Conservation (phyloP, 2,888 invertebrate genomes). For the Ypsolopha sequella region DNA sequence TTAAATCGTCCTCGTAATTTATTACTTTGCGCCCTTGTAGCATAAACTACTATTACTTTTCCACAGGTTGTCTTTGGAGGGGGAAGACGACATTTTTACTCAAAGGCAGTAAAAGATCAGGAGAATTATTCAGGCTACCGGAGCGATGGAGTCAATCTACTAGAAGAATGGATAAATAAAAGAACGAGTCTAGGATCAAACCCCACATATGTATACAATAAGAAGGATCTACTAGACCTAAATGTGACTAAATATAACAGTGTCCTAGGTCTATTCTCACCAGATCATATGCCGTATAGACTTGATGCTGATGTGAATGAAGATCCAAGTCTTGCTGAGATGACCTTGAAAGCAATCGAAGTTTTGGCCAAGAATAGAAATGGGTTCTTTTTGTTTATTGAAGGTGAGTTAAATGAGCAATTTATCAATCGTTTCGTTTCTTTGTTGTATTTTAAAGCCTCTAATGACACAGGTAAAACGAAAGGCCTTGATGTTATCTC, state of each 20-base stretch:
- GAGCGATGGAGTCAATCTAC: conserved; percentile 74
- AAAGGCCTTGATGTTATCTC: too few relatives aligned
- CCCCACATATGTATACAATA: conserved; percentile 69
- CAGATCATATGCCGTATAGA: conserved; percentile 78
- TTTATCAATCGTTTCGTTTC: background rate
- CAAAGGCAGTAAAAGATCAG: conserved; percentile 58
- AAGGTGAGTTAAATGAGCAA: conserved; percentile 49
- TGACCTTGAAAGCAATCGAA: conserved; percentile 83
- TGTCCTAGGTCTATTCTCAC: conserved; percentile 74
- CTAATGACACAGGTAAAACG: too few relatives aligned
- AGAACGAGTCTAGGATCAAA: conserved; percentile 40
- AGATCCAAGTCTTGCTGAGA: conserved; percentile 82
- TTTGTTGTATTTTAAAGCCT: too few relatives aligned
- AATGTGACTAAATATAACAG: conserved; percentile 63
- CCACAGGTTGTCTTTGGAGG: conserved; percentile 79
- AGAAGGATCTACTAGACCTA: conserved; percentile 58
- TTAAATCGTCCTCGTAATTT: too few relatives aligned
- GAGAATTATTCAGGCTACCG: conserved; percentile 60
- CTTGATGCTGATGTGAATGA: conserved; percentile 61
- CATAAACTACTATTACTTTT: conserved; percentile 6
- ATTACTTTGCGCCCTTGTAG: too few relatives aligned
- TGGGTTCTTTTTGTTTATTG: conserved; percentile 85
- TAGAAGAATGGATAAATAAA: conserved; percentile 73
- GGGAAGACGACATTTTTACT: conserved; percentile 77
- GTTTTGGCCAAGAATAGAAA: conserved; percentile 73